These are phyloP conservation scores for Melanostoma mellinum DNA, from an alignment of 2,888 invertebrate species.

Conservation along the genomic window DNA sequence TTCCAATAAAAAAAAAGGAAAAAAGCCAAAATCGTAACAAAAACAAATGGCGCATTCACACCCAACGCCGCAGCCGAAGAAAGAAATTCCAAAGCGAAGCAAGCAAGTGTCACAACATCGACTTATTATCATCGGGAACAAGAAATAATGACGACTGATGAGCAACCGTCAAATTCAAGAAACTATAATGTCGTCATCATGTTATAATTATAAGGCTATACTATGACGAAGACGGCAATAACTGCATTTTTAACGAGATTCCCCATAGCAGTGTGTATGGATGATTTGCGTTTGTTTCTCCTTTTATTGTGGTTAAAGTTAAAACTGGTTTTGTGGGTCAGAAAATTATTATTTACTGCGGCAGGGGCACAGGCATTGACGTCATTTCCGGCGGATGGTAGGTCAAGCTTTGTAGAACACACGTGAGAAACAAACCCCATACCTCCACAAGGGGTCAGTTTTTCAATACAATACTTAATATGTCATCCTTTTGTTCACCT, in stretches of 20 bases:
- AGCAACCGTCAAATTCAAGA: conserved; percentile 52
- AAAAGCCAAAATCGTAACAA: conserved; percentile 41
- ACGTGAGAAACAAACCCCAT: conserved; percentile 17
- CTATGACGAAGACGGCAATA: conserved; percentile 54
- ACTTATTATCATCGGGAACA: conserved; percentile 22
- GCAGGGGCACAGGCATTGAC: conserved; percentile 29
- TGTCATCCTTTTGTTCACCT: conserved; percentile 21
- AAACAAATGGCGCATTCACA: conserved; percentile 52
- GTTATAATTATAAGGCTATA: background rate
- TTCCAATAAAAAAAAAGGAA: conserved; percentile 1
- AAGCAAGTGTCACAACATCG: background rate
- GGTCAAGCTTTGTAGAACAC: background rate
- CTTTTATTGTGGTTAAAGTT: background rate
- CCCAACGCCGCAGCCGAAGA: conserved; percentile 11
- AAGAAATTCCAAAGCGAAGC: conserved; percentile 43
- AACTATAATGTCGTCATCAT: conserved; percentile 45
- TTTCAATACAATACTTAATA: conserved; percentile 20
- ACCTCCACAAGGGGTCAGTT: background rate
- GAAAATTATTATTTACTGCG: conserved; percentile 18
- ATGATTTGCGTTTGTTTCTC: background rate
- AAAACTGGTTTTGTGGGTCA: conserved; percentile 63
- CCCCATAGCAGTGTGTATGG: conserved; percentile 6
- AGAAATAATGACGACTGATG: conserved; percentile 26
- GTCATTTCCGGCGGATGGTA: conserved; percentile 53
- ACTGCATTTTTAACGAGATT: conserved; percentile 58